These are phyloP conservation scores for Schizaphis graminum DNA, from an alignment of 2,888 invertebrate species.

Conservation along the genomic window DNA sequence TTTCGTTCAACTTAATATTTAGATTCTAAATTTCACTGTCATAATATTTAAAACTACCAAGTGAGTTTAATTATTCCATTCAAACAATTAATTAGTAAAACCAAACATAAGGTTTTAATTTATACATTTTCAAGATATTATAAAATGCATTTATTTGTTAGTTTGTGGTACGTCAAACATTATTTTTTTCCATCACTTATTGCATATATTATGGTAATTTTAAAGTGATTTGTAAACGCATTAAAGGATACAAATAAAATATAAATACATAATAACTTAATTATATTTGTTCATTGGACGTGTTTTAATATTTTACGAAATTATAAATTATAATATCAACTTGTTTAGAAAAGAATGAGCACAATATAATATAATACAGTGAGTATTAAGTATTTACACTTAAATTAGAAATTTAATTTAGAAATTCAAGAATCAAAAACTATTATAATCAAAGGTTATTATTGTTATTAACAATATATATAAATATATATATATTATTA, in stretches of 20 bases:
- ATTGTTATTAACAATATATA: not conserved
- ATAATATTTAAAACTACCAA: not conserved
- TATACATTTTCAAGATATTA: not conserved
- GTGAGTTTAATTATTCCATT: not conserved
- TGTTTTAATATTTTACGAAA: not conserved
- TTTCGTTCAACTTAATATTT: conserved; percentile 3
- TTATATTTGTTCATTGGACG: not conserved
- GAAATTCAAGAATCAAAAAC: not conserved
- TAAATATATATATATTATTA: not conserved
- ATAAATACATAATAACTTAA: not conserved
- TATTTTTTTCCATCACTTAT: not conserved
- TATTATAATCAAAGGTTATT: not conserved
- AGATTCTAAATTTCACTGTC: not conserved
- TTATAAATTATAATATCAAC: not conserved
- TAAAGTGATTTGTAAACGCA: not conserved
- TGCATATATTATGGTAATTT: not conserved
- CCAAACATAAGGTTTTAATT: not conserved
- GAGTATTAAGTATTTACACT: not conserved
- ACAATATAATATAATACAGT: not conserved
- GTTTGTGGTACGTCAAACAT: not conserved
- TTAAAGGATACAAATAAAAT: not conserved
- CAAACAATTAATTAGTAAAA: not conserved
- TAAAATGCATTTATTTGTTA: not conserved
- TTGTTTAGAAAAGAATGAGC: not conserved
- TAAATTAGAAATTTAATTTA: not conserved